Percentiles rank a stretch among this genome's conserved stretches.
Conservation (phyloP, 2,888 invertebrate species). For the Beris morrisii region DNA sequence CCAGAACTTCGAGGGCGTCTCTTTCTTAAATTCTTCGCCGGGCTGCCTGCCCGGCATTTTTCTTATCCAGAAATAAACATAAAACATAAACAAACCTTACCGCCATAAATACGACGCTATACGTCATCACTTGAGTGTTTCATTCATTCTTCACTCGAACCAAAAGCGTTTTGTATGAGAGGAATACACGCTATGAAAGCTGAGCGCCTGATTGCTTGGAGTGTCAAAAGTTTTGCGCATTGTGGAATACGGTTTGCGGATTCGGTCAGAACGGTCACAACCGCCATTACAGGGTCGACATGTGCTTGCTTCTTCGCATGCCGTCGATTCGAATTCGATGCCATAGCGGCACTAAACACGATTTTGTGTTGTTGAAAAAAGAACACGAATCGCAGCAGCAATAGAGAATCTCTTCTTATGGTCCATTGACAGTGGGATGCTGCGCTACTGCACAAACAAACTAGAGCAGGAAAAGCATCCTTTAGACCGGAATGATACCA, state of each 20-base stretch:
- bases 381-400: background rate
- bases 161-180: slow-evolving; percentile 6
- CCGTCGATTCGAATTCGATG: background rate
- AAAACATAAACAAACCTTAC: too few species aligned
- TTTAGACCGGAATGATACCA: slow-evolving; percentile 56
- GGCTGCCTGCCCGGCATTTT: too few species aligned
- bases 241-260: slow-evolving; percentile 34
- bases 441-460: slow-evolving; percentile 42
- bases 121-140: slow-evolving; percentile 13
- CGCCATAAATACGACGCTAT: too few species aligned
- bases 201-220: slow-evolving; percentile 53
- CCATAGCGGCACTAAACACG: background rate
- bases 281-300: too few species aligned
- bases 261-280: background rate
- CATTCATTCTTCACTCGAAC: slow-evolving; percentile 17
- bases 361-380: background rate
- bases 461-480: slow-evolving; percentile 56
- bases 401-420: slow-evolving; percentile 16
- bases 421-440: slow-evolving; percentile 30
- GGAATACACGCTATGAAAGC: slow-evolving; percentile 36
- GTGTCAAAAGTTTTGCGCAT: slow-evolving; percentile 56
- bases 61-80: too few species aligned
- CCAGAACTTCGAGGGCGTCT: too few species aligned
- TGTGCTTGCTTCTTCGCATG: too few species aligned
- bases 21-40: too few species aligned